Evolutionary conservation across 2,113 vertebrate species (phyloP).

Genomic region (Grammomys surdaster): DNA sequence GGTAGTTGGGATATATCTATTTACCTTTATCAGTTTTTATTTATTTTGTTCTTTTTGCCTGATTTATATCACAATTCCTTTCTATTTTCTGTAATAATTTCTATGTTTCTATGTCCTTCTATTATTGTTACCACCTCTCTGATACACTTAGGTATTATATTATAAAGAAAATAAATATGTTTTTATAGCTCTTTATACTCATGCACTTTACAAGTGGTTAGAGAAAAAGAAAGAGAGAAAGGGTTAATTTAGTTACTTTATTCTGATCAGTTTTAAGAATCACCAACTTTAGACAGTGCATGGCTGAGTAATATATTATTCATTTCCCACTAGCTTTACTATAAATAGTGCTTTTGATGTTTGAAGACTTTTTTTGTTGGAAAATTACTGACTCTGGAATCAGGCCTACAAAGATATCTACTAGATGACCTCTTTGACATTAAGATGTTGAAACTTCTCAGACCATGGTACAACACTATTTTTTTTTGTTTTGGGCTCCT

Average conservation of each 20-base stretch:
- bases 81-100: slow-evolving; percentile 51
- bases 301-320: neutral
- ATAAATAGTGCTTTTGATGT: neutral
- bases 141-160: neutral
- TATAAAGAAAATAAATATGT: slow-evolving; percentile 26
- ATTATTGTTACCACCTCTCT: neutral
- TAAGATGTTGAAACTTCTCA: neutral
- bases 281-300: neutral
- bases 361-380: neutral
- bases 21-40: neutral
- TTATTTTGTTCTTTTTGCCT: slow-evolving; percentile 42
- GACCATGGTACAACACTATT: neutral
- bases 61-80: slow-evolving; percentile 30
- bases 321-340: neutral
- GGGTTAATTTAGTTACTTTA: neutral
- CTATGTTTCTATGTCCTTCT: slow-evolving; percentile 36
- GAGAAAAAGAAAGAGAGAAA: neutral
- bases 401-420: neutral
- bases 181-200: neutral
- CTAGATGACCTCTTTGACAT: neutral
- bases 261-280: neutral
- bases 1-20: neutral
- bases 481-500: neutral
- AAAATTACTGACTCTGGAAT: neutral
- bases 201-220: neutral